A percentile compares a stretch with the other conserved stretches of the same genome.
phyloP scores from a whole-genome alignment of 2,113 vertebrate genomes.

The Prunella himalayana region DNA sequence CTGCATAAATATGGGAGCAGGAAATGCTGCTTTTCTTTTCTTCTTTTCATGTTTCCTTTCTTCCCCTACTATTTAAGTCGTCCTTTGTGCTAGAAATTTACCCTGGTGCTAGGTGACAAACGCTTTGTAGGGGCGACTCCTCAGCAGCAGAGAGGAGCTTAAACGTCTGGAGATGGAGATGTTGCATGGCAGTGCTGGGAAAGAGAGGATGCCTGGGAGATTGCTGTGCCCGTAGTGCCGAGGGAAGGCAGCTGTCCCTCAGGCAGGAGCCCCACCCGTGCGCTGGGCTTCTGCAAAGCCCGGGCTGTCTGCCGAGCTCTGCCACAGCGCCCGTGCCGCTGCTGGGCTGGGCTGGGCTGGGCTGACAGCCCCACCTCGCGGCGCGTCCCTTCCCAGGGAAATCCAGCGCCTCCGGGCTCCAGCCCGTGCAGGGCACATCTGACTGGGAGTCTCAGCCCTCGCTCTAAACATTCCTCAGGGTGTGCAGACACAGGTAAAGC shows the following conservation, averaged over 20 bases:
- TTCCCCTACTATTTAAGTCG: not conserved
- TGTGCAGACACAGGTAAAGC: not conserved
- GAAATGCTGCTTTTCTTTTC: not conserved
- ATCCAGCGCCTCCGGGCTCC: not conserved
- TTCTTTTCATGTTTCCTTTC: not conserved
- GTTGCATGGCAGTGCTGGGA: not conserved
- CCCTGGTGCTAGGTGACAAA: not conserved
- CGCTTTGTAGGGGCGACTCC: not conserved
- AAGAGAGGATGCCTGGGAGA: too few relatives aligned
- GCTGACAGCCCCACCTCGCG: not conserved
- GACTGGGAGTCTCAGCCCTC: not conserved
- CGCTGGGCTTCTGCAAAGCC: not conserved
- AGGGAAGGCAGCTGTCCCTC: not conserved
- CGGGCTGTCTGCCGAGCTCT: accelerated
- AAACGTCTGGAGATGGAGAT: not conserved
- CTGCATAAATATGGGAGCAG: not conserved
- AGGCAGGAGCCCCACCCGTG: accelerated
- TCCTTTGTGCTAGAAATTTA: not conserved
- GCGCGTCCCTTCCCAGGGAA: accelerated
- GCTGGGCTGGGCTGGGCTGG: not conserved
- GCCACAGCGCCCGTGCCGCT: accelerated
- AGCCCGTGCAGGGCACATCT: accelerated
- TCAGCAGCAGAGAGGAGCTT: not conserved
- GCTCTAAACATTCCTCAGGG: accelerated
- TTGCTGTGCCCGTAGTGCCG: not conserved